phyloP scores from a whole-genome alignment of 1,140 invertebrate genomes.

The Acromyrmex charruanus region DNA sequence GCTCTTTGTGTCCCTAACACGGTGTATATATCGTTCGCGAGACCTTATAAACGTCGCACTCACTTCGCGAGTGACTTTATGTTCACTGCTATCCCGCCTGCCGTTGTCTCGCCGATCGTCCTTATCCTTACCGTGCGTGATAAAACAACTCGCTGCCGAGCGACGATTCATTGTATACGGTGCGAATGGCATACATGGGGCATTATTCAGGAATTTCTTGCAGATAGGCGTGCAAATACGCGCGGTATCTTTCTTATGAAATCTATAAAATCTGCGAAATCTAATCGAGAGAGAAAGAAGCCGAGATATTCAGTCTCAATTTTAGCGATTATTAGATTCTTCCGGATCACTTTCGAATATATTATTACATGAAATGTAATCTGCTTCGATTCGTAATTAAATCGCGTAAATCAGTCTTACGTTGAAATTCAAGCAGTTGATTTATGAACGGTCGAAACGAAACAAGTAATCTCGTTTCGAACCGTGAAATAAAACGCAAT shows the following conservation, averaged over 20 bases:
- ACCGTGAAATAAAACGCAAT: slow-evolving; percentile 5
- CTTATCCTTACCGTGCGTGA: slow-evolving; percentile 33
- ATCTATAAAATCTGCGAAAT: not conserved
- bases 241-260: not conserved
- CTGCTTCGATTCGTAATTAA: not conserved
- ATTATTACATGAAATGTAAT: not conserved
- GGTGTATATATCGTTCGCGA: slow-evolving; percentile 42
- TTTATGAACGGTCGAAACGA: not conserved
- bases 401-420: slow-evolving; percentile 7
- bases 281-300: not conserved
- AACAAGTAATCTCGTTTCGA: slow-evolving; percentile 3
- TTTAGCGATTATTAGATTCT: not conserved
- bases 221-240: not conserved
- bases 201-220: not conserved
- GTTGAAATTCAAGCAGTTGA: not conserved
- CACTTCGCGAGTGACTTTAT: slow-evolving; percentile 60
- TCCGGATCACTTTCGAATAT: not conserved
- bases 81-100: slow-evolving; percentile 26
- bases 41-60: slow-evolving; percentile 66
- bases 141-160: slow-evolving; percentile 50
- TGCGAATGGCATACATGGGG: not conserved
- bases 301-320: not conserved
- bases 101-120: slow-evolving; percentile 16
- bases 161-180: slow-evolving; percentile 25
- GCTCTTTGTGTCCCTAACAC: slow-evolving; percentile 45